Conservation (phyloP, 2,113 vertebrate genomes). For the Tachycineta bicolor region DNA sequence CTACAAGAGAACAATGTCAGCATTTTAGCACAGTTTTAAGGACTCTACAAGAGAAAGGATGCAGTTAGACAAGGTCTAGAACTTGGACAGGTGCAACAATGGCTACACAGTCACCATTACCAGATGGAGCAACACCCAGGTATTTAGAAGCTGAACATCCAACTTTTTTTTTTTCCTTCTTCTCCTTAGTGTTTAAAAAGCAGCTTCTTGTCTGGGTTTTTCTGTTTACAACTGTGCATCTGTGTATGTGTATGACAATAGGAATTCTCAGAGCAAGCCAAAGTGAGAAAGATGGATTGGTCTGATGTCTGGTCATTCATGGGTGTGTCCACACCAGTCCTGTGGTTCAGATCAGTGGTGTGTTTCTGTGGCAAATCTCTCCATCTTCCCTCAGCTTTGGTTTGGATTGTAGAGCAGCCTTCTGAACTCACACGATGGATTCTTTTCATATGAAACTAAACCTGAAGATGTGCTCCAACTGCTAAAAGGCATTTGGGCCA, state of each 20-base stretch:
- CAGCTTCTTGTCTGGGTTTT: background rate
- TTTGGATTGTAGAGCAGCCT: background rate
- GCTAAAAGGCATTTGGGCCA: background rate
- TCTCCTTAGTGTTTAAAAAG: background rate
- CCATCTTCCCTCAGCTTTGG: background rate
- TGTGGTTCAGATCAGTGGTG: background rate
- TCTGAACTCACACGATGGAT: background rate
- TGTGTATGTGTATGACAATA: conserved; percentile 42
- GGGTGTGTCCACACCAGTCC: conserved; percentile 13
- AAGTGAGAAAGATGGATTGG: conserved; percentile 34
- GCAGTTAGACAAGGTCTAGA: background rate
- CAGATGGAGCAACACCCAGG: background rate
- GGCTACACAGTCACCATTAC: background rate
- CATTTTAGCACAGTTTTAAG: background rate
- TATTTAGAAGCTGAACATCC: background rate
- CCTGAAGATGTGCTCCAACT: background rate
- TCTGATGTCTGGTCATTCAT: conserved; percentile 17
- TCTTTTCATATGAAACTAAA: background rate
- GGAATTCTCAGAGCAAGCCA: conserved; percentile 54
- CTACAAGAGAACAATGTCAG: background rate
- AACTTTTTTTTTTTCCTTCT: background rate
- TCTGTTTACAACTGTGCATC: conserved; percentile 34
- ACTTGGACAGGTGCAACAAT: background rate
- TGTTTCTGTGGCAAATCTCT: background rate
- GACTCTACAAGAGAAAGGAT: background rate